These are phyloP conservation scores for Hydrozoanthus tunicans DNA, from an alignment of 64 coral and sea anemone genomes.

Conservation along the genomic window DNA sequence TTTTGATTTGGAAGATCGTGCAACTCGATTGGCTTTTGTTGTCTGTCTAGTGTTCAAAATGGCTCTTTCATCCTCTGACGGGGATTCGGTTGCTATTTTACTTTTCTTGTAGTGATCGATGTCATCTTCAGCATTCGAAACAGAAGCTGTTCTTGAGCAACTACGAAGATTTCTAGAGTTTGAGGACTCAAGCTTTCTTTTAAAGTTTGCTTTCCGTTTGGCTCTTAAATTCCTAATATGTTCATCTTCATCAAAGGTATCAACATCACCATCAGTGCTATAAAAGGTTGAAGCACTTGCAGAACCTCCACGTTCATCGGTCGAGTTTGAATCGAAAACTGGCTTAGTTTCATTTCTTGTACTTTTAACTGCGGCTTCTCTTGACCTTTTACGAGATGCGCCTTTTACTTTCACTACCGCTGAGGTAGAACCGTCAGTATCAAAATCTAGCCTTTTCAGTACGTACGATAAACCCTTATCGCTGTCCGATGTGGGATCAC, in stretches of 20 bases:
- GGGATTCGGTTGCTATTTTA: not conserved
- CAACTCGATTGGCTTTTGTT: not conserved
- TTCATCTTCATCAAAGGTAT: conserved; percentile 31
- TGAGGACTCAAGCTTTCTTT: not conserved
- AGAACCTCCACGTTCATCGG: not conserved
- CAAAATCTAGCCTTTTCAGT: conserved; percentile 33
- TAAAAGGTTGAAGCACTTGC: not conserved
- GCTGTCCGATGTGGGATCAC: conserved; percentile 12
- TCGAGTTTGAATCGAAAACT: not conserved
- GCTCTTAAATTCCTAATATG: not conserved
- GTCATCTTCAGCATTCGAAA: not conserved
- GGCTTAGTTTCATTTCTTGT: not conserved
- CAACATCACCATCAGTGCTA: conserved; percentile 13
- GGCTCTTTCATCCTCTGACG: not conserved
- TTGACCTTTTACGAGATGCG: conserved; percentile 21
- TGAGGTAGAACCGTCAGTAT: not conserved
- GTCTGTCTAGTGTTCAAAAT: not conserved
- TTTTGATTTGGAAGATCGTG: not conserved
- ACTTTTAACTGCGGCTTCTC: not conserved
- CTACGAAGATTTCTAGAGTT: not conserved
- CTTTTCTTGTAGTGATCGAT: not conserved
- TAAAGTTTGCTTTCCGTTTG: not conserved
- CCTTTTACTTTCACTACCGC: conserved; percentile 1
- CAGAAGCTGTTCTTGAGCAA: not conserved
- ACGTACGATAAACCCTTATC: not conserved